A percentile compares a stretch with the other conserved stretches of the same genome.
phyloP scores from a whole-genome alignment of 2,113 vertebrate species.

The Rhinopomastus cyanomelas region DNA sequence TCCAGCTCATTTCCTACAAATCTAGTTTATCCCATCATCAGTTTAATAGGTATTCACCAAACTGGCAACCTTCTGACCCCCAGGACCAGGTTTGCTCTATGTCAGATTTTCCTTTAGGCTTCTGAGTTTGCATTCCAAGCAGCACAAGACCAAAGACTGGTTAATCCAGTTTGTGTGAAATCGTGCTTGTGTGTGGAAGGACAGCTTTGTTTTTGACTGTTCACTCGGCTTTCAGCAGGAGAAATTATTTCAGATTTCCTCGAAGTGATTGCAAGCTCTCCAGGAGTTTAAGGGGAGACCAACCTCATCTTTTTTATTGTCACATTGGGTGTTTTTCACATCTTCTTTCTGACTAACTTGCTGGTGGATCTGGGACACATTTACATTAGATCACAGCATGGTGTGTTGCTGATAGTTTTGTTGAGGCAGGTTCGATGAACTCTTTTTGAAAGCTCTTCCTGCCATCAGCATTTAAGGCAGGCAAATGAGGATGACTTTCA shows the following conservation, averaged over 20 bases:
- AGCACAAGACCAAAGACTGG: background rate
- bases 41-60: background rate
- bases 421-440: background rate
- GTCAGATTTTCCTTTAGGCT: background rate
- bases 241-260: background rate
- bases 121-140: background rate
- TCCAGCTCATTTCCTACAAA: background rate
- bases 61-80: background rate
- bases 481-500: background rate
- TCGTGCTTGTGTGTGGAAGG: background rate
- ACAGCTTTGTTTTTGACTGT: background rate
- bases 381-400: background rate
- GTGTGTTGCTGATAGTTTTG: background rate
- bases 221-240: background rate
- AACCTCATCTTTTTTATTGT: background rate
- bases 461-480: background rate
- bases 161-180: background rate
- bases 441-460: background rate
- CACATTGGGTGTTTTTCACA: background rate
- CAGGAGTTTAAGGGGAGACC: background rate
- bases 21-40: background rate
- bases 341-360: conserved; percentile 7
- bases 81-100: background rate
- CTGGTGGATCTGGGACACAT: background rate
- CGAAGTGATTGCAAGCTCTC: background rate